A percentile compares a stretch with the other conserved stretches of the same genome.
Conservation (phyloP, 1,140 invertebrate genomes). For the Meloidogyne hapla region DNA sequence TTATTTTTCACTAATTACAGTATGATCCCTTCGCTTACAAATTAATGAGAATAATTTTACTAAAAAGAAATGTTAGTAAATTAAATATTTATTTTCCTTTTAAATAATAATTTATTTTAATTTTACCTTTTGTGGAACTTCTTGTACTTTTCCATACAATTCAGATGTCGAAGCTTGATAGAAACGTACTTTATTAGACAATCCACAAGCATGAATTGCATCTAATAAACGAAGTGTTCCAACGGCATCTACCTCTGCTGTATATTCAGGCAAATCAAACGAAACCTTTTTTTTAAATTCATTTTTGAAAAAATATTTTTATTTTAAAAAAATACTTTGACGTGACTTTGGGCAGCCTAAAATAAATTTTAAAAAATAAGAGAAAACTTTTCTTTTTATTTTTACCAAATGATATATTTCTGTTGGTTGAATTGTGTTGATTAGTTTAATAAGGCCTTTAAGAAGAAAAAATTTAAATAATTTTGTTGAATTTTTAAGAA, state of each 20-base stretch:
- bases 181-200: slow-evolving; percentile 82
- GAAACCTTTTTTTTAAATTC: slow-evolving; percentile 72
- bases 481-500: not conserved
- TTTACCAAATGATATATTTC: slow-evolving; percentile 91
- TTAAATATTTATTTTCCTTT: no score
- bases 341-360: slow-evolving; percentile 93
- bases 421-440: slow-evolving; percentile 78
- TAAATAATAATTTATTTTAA: not conserved
- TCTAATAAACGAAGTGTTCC: slow-evolving; percentile 90
- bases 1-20: no score
- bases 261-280: slow-evolving; percentile 97
- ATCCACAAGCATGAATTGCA: slow-evolving; percentile 85
- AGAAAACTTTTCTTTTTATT: not conserved
- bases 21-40: no score
- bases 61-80: no score
- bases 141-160: slow-evolving; percentile 92
- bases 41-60: no score
- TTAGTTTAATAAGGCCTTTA: slow-evolving; percentile 89
- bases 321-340: slow-evolving; percentile 76
- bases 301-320: slow-evolving; percentile 8
- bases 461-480: slow-evolving; percentile 79
- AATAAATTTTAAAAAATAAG: not conserved
- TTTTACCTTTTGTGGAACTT: slow-evolving; percentile 87
- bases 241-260: slow-evolving; percentile 96
- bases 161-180: slow-evolving; percentile 99